Evolutionary conservation across 2,797 vertebrate species (phyloP).

Genomic region (Columba guinea): DNA sequence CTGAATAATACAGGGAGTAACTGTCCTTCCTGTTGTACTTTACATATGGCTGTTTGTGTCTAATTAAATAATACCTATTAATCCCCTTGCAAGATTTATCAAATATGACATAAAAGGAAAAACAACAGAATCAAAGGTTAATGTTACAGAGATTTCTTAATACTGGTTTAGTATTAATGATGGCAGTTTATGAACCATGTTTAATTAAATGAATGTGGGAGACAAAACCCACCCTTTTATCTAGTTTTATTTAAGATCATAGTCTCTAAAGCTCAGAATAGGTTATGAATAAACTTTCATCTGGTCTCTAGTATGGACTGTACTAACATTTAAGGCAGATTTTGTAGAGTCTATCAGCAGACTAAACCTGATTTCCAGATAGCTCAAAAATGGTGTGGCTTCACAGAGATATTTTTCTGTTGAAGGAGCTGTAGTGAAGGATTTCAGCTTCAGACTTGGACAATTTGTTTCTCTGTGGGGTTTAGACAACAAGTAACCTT

Average conservation of each 20-base stretch:
- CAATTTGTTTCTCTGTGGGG: background rate
- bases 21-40: background rate
- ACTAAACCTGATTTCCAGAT: background rate
- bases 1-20: background rate
- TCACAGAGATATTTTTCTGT: background rate
- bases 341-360: background rate
- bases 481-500: background rate
- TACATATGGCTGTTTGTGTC: background rate
- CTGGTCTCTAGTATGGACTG: background rate
- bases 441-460: background rate
- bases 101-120: slow-evolving; percentile 24
- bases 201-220: slow-evolving; percentile 33
- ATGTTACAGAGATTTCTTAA: slow-evolving; percentile 33
- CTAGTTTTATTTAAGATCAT: background rate
- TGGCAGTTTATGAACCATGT: slow-evolving; percentile 13
- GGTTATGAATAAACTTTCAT: background rate
- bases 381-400: background rate
- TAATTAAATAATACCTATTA: background rate
- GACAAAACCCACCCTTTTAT: slow-evolving; percentile 15
- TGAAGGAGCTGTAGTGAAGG: background rate
- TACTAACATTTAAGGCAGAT: background rate
- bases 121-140: slow-evolving; percentile 27
- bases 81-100: background rate
- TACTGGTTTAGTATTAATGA: slow-evolving; percentile 8
- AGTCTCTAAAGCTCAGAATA: background rate